Evolutionary conservation across 2,797 vertebrate genomes (phyloP), one percentile per base, ranked within the genome.

Genomic region (Acanthurus lineatus): DNA sequence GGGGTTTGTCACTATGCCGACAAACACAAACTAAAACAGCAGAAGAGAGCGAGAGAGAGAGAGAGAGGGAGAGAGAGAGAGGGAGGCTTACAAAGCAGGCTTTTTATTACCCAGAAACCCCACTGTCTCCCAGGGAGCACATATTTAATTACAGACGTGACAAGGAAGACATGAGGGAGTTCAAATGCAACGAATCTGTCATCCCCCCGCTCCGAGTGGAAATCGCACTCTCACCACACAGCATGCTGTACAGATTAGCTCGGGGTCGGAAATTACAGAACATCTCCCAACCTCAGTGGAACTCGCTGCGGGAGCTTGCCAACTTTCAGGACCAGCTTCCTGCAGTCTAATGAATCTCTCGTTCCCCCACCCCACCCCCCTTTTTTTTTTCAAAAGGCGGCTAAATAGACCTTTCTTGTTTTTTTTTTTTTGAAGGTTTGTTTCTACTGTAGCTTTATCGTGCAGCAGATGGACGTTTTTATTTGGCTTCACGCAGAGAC

Each of bases 91-190:
- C 77, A 84, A 85, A 88, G 83, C 62, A 58, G 58, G 40, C 68
- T 82, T 91, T 83, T 89, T 90, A 88, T 86, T 88, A 89, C 76
- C 66, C 76, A 86, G 82, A 85, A 86, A n/a, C 73, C 81, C 86
- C 76, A 53, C 88, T 56, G 89, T 91, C 86, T 92, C 80, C 84
- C 82, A 78, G 80, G 81, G 92, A 93, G 73, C 71, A 17, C 85
- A 91, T 90, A 85, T 92, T 93, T 92, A 94, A 94, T 94, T 92
- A 94, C 90, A 91, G 93, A 91, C 62, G 49, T 78, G 80, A 76
- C 77, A 80, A 89, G 75, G 90, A 88, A 76, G 88, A 90, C 78
- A 84, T 73, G 86, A 86, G 86, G 82, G 82, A 86, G 86, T 88
- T 89, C 76, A 87, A 85, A 89, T 86, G 86, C 83, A 85, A 82